Conservation (phyloP, 2,113 vertebrate genomes). For the Pardalotus punctatus region DNA sequence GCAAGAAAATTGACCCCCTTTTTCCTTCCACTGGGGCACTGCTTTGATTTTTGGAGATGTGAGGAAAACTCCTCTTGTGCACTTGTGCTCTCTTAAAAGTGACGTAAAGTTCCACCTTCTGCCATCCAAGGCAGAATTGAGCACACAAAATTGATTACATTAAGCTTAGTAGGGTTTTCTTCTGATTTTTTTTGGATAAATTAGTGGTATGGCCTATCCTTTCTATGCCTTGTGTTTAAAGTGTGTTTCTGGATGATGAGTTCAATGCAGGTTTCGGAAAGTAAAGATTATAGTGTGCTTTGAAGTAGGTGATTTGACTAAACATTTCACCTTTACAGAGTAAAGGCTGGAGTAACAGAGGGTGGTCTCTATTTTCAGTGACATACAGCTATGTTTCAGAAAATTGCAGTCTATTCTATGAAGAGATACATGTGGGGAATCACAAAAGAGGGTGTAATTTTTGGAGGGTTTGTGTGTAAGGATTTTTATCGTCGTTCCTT, state of each 20-base stretch:
- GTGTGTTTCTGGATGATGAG: neutral
- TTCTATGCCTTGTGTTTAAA: neutral
- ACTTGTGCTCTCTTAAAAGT: neutral
- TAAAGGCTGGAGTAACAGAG: neutral
- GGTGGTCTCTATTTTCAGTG: neutral
- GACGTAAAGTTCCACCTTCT: neutral
- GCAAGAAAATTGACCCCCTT: neutral
- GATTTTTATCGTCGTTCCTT: neutral
- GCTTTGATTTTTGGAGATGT: neutral
- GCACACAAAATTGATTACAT: neutral
- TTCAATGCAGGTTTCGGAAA: neutral
- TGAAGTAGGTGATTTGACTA: neutral
- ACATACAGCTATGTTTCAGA: neutral
- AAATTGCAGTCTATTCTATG: accelerated
- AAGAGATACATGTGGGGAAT: neutral
- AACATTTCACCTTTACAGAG: neutral
- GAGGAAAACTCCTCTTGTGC: neutral
- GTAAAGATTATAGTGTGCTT: neutral
- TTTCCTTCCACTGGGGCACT: neutral
- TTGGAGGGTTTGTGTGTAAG: neutral
- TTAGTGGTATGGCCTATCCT: neutral
- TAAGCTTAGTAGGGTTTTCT: neutral
- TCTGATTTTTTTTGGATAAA: neutral
- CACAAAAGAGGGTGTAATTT: neutral
- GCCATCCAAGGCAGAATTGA: neutral